Evolutionary conservation across 2,113 vertebrate species (phyloP).

Genomic region (Gavia stellata): DNA sequence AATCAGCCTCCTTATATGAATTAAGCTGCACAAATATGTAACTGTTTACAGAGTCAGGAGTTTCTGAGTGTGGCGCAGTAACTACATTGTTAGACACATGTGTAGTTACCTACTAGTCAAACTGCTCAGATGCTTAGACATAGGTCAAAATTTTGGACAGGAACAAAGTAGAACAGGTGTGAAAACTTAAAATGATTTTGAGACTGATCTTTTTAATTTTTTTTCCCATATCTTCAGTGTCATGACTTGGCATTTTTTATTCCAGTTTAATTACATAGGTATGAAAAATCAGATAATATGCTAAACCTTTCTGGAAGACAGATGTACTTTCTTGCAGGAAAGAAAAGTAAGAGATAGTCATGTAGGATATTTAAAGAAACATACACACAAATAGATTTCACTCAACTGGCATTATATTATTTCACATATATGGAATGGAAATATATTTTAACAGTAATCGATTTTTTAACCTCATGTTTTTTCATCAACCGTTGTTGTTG

Average conservation of each 20-base stretch:
- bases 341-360: not conserved
- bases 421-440: not conserved
- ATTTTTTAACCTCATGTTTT: not conserved
- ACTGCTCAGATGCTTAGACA: not conserved
- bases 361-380: not conserved
- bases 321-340: not conserved
- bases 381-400: not conserved
- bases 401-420: not conserved
- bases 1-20: not conserved
- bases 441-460: not conserved
- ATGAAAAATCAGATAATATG: constrained; percentile 5
- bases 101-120: not conserved
- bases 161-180: not conserved
- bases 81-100: not conserved
- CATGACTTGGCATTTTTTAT: constrained; percentile 5
- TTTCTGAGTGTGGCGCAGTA: not conserved
- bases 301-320: constrained; percentile 13
- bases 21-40: not conserved
- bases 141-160: not conserved
- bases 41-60: not conserved
- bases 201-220: not conserved
- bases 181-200: constrained; percentile 1
- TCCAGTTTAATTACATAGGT: not conserved
- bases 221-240: not conserved
- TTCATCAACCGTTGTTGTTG: not conserved